phyloP scores from a whole-genome alignment of 2,113 vertebrate genomes.

The Epinephelus moara region DNA sequence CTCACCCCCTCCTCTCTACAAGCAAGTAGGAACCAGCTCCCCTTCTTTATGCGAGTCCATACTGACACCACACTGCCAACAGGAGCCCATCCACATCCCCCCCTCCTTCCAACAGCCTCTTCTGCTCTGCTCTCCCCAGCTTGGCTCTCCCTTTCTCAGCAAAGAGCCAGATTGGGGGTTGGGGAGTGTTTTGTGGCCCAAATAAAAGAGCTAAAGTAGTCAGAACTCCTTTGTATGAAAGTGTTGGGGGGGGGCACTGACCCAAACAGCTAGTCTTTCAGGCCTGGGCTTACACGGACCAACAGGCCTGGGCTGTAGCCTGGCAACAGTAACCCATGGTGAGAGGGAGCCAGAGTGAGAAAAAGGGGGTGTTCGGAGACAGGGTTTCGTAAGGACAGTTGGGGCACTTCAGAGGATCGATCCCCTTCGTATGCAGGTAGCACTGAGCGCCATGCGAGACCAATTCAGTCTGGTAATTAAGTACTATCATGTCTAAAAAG shows the following conservation, averaged over 20 bases:
- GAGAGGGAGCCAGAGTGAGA: conserved; percentile 70
- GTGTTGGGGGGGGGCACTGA: conserved; percentile 81
- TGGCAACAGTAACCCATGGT: conserved; percentile 89
- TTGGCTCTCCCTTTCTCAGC: conserved; percentile 81
- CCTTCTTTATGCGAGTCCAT: conserved; percentile 77
- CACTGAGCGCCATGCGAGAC: conserved; percentile 12
- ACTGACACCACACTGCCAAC: conserved; percentile 85
- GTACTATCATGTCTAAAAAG: conserved; percentile 40
- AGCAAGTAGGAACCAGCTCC: conserved; percentile 66
- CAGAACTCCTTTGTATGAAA: conserved; percentile 87
- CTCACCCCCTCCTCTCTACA: conserved; percentile 33
- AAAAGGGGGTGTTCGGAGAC: conserved; percentile 65
- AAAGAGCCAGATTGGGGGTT: conserved; percentile 85
- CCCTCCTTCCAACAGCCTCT: conserved; percentile 63
- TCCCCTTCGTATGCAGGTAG: conserved; percentile 67
- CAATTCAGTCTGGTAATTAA: conserved; percentile 55
- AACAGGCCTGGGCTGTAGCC: conserved; percentile 86
- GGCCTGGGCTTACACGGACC: conserved; percentile 81
- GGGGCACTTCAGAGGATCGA: conserved; percentile 68
- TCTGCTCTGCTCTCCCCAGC: conserved; percentile 66
- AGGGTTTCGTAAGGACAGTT: conserved; percentile 83
- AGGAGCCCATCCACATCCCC: conserved; percentile 69
- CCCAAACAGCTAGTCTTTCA: conserved; percentile 88
- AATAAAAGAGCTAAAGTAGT: conserved; percentile 89
- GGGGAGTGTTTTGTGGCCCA: conserved; percentile 86